phyloP scores from a whole-genome alignment of 2,113 vertebrate genomes.

The Calidris pugnax region DNA sequence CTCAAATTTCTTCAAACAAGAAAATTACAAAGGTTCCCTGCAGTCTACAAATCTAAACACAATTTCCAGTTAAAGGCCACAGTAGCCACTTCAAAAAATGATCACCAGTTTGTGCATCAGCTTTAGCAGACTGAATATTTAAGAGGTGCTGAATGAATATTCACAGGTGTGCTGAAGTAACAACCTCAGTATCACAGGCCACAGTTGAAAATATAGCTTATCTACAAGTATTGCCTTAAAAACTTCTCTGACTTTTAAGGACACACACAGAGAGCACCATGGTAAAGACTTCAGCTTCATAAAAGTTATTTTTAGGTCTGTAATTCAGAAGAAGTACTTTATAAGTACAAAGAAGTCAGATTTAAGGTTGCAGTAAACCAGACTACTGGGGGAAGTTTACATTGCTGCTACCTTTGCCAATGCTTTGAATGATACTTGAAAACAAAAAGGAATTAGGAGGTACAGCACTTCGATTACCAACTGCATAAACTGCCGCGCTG shows the following conservation, averaged over 20 bases:
- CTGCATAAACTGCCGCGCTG: background rate
- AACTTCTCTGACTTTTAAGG: background rate
- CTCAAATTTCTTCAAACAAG: background rate
- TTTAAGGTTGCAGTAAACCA: background rate
- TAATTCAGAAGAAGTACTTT: background rate
- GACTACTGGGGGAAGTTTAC: background rate
- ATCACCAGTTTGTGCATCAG: background rate
- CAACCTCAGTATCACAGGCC: background rate
- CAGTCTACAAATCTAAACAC: background rate
- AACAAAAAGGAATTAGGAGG: background rate
- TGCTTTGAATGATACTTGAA: background rate
- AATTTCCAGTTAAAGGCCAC: background rate
- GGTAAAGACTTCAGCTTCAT: background rate
- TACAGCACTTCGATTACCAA: background rate
- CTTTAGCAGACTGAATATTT: background rate
- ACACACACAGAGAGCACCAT: background rate
- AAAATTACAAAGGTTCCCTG: background rate
- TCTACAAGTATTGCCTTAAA: background rate
- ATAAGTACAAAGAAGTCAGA: background rate
- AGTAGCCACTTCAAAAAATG: background rate
- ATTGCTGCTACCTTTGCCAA: background rate
- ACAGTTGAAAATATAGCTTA: background rate
- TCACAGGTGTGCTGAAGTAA: background rate
- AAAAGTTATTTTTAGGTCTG: background rate
- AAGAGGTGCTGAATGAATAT: background rate